Conservation (phyloP, 2,888 invertebrate species). For the Euphydryas editha region DNA sequence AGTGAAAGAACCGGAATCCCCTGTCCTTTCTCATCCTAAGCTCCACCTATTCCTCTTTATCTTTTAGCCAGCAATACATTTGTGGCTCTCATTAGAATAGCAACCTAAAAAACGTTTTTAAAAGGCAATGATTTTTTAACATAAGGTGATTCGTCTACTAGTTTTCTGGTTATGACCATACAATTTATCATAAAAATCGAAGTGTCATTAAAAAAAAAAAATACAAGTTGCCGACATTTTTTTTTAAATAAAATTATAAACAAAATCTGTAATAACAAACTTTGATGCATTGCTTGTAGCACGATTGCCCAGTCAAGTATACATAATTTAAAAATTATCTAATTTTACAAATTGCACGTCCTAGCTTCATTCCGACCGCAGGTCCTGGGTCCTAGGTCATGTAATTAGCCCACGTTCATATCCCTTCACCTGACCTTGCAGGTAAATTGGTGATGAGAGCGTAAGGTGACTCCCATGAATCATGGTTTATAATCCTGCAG, state of each 20-base stretch:
- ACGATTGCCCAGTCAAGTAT: constrained; percentile 13
- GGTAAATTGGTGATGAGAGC: constrained; percentile 52
- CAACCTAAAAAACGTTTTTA: too few species aligned
- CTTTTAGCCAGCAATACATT: too few species aligned
- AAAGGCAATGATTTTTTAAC: too few species aligned
- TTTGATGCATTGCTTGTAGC: constrained; percentile 8
- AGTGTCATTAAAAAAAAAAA: too few species aligned
- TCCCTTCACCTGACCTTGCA: constrained; percentile 70
- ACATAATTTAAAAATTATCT: constrained; percentile 30
- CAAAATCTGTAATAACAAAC: neutral
- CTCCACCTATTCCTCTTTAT: too few species aligned
- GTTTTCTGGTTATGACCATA: too few species aligned
- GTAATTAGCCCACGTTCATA: constrained; percentile 62
- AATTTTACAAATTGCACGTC: constrained; percentile 33
- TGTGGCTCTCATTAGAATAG: too few species aligned
- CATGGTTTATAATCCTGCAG: constrained; percentile 6
- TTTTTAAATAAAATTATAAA: neutral
- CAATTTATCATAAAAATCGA: too few species aligned
- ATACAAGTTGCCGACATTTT: too few species aligned
- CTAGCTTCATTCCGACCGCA: constrained; percentile 38
- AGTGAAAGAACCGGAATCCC: too few species aligned
- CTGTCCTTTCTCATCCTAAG: too few species aligned
- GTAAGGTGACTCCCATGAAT: constrained; percentile 15
- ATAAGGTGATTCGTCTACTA: too few species aligned
- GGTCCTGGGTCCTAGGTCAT: constrained; percentile 40